Base-by-base conservation (phyloP, 2,888 invertebrate species). In the Lacanobia oleracea region DNA sequence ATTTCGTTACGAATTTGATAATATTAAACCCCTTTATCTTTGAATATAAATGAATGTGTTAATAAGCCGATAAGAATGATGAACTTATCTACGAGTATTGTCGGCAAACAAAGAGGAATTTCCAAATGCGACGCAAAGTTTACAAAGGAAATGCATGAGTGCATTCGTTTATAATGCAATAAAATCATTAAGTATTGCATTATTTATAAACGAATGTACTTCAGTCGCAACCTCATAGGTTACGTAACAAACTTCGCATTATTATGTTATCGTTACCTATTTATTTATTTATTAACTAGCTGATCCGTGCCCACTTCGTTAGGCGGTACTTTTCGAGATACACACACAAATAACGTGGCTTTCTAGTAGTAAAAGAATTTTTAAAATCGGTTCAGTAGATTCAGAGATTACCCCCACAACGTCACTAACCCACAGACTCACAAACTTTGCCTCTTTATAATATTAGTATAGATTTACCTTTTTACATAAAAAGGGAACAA, bases 1-100 rank as follows among this genome's bases (percentile, higher is more conserved):
- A 79, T 74, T 79, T 45, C 54, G 75, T 68, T 56, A 67, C 33
- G 51, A 56, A 18, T 78, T 59, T 40, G 79, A 79, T 79, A 67
- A 56, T 50, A 14, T 23, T 60, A 56, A 67, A 59, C 40, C 54
- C 27, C 2, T 59, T 43, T 73, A 79, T 61, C 77, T 54, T 51
- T 63, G 50, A 79, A 79, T 51, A 12, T 65, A 64, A 54, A 73
- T 73, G n/a, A 53, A 50, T 62, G 43, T 71, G 37, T 12, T 43
- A 50, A 45, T 63, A 54, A 60, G 54, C 21, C 40, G 67, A 78
- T 61, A 76, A 68, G 18, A 56, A 60, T 67, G 6, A 61, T 60
- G 45, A 27, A 21, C 16, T 40, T 21, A 54, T 63, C 62, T 48
- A 33, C 23, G n/a, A n/a, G n/a, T n/a, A n/a, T n/a, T 53, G n/a